Evolutionary conservation across 2,888 invertebrate species (phyloP), one percentile per base, ranked within the genome.

Genomic region (Diaphora mendica): DNA sequence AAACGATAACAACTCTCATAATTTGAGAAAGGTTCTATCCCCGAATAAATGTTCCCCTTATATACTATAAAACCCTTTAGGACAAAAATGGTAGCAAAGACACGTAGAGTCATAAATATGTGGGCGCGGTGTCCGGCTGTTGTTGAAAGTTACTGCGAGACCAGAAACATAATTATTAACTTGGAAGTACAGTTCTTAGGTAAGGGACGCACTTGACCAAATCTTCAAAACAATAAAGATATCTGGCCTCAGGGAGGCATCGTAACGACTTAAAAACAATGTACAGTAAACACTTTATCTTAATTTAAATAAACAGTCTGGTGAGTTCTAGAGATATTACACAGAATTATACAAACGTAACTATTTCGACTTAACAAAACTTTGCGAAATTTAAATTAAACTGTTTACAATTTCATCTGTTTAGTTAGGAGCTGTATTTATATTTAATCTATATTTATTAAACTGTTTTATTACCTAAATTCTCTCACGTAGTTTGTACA

Each of bases 111-210:
- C 81, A 79, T 84, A 85, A 86, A 84, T 84, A 85, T 79, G 68
- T 80, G 82, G 72, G 76, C 78, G 76, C 79, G 55, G 76, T 75
- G 85, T 77, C 86, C 79, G 70, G 73, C 80, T 78, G 80, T 84
- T 81, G 85, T 77, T 80, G 74, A 75, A 79, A 84, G 77, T 82
- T 79, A 85, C 72, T 81, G 64, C 67, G 73, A 67, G 70, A 75
- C 69, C 74, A 75, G 76, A 76, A 79, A 84, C 86, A 85, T 85
- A 80, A 85, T 85, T 84, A 84, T 84, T 84, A 85, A 84, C 83
- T 83, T 83, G 77, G 68, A 78, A 81, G 73, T 79, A 83, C 79
- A 70, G 69, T 83, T 83, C 77, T 78, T 83, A 72, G 73, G 76
- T 59, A 69, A 55, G 69, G 75, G 74, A 55, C 44, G 65, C 55